Percentiles rank a stretch among this genome's conserved stretches.
These are phyloP conservation scores for Andricus quercusramuli DNA, from an alignment of 2,888 invertebrate species.

Conservation along the genomic window DNA sequence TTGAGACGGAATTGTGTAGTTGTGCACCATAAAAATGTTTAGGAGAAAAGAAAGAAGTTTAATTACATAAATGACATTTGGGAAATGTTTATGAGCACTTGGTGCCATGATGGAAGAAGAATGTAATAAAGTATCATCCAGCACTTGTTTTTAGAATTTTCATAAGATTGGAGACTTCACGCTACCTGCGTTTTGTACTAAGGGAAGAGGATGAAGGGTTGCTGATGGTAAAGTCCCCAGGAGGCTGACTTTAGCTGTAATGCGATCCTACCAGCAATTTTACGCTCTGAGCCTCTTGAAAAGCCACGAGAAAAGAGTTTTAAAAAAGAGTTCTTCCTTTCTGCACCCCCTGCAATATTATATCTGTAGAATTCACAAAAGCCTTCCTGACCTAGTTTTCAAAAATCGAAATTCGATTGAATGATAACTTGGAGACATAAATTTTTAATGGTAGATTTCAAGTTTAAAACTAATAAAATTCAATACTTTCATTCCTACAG, in stretches of 20 bases:
- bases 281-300: constrained; percentile 69
- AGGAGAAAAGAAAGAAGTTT: no score
- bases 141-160: background rate
- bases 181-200: constrained; percentile 17
- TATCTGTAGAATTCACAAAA: constrained; percentile 30
- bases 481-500: no score
- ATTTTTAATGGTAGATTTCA: no score
- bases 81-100: background rate
- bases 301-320: constrained; percentile 57
- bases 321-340: background rate
- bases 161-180: constrained; percentile 10
- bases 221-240: constrained; percentile 53
- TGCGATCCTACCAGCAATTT: constrained; percentile 71
- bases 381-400: background rate
- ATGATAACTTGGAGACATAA: no score
- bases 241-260: constrained; percentile 66
- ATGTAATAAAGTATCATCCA: background rate
- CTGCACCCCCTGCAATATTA: background rate
- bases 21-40: no score
- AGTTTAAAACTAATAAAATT: no score
- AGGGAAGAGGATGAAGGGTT: constrained; percentile 17
- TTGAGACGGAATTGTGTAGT: no score
- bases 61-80: background rate
- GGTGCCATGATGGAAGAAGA: background rate
- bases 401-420: no score